Evolutionary conservation across 2,888 invertebrate genomes (phyloP), one percentile per base, ranked within the genome.

Genomic region (Polylopha cassiicola): DNA sequence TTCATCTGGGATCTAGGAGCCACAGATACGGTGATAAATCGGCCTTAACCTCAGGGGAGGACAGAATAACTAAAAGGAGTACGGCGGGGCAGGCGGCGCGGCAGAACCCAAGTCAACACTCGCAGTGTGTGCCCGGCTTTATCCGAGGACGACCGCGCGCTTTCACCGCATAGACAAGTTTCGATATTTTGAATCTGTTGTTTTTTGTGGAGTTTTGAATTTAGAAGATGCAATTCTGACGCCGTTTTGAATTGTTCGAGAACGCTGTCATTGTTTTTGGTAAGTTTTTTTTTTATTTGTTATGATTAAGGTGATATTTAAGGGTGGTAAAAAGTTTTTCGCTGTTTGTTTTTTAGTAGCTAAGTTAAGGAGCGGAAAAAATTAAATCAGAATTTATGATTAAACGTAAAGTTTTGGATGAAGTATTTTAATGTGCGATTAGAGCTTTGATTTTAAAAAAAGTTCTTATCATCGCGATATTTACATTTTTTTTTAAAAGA

Each of bases 51-150:
- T 76, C 74, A 51, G 53, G 79, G 78, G 81, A 78, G 73, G 69
- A 75, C 64, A 64, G 68, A 65, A 68, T 62, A 67, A 71, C 75
- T 73, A 74, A 82, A 79, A 81, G 72, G 75, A 74, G 73, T 75
- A 72, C 69, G 73, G 75, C 63, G 74, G 75, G 75, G 78, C 73
- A 65, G 64, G 51, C 57, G 53, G 61, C 64, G 70, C 70, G 65
- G 66, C 54, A 56, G 57, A 57, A 55, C 54, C 53, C 43, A 39
- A 57, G n/a, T n/a, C n/a, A n/a, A 53, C 43, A 56, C 68, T 65
- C 65, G 53, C 79, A 82, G 82, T 82, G 73, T 73, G 60, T 69
- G 59, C 65, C 69, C 63, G 75, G 66, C 73, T 70, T 73, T 73
- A 72, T 65, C 46, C 58, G 64, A 48, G 56, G 70, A 47, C 69